Base-by-base conservation (phyloP, 2,113 vertebrate genomes). In the Gavia stellata region DNA sequence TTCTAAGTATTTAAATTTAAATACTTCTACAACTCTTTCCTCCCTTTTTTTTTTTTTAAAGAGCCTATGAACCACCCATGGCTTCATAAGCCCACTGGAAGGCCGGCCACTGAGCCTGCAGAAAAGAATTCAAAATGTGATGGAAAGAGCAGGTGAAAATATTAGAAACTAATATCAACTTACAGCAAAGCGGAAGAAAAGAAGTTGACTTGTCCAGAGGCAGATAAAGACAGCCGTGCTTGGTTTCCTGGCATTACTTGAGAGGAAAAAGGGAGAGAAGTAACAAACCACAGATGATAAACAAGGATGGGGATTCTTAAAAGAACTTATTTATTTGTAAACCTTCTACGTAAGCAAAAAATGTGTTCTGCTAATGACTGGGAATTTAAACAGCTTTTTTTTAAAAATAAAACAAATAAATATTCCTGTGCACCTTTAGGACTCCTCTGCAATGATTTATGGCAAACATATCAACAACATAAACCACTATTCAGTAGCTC, bases 401-500 rank as follows among this genome's bases (percentile, higher is more conserved):
- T 47, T 28, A 31, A 31, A 2, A 12, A 26, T 49, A 75, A 92
- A 81, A 20, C 47, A 97, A 97, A 96, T 89, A 96, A 96, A 95
- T 80, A 86, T 53, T 55, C 50, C 62, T 28, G 50, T 23, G 70
- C 90, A 83, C 89, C 87, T 92, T 94, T 38, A 88, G 94, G 81
- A 53, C 73, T 81, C 68, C 80, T 92, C 84, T 65, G 77, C 49
- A 36, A 21, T 79, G 85, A 95, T 96, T 96, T 91, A 84, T 86
- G 86, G 87, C 84, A 81, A 85, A 66, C n/a, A 2, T 40, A 95
- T 85, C 80, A 47, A 49, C 79, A 42, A 53, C 87, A 95, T 40
- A 95, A 95, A 84, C 93, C 49, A 1, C 93, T 88, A 53, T 74
- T 97, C 92, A 96, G 96, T 34, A 92, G 84, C 86, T 88, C 28